A percentile compares a stretch with the other conserved stretches of the same genome.
These are phyloP conservation scores for Brenthis hecate DNA, from an alignment of 2,888 invertebrate species.

Conservation along the genomic window DNA sequence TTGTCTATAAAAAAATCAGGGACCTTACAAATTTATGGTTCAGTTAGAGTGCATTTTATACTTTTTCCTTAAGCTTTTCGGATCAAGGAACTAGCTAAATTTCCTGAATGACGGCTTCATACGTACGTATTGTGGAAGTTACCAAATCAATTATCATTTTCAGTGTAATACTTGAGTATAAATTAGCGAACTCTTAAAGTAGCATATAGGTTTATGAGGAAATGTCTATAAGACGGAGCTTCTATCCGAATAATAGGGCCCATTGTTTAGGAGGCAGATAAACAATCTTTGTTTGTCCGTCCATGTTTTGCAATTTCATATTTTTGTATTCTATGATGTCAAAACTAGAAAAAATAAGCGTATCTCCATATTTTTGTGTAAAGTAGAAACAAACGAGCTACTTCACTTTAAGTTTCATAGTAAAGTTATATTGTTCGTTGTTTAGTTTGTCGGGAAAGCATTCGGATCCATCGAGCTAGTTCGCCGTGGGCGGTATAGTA, in stretches of 20 bases:
- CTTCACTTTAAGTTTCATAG: slow-evolving; percentile 20
- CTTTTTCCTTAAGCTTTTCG: no score
- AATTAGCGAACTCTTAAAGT: slow-evolving; percentile 40
- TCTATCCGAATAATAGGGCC: slow-evolving; percentile 45
- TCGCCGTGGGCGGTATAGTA: slow-evolving; percentile 74
- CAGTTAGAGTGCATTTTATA: no score
- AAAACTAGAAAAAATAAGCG: slow-evolving; percentile 8
- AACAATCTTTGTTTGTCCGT: slow-evolving; percentile 59
- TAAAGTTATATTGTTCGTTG: slow-evolving; percentile 28
- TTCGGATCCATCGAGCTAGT: slow-evolving; percentile 56
- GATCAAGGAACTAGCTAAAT: slow-evolving; percentile 5
- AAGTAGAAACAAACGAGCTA: slow-evolving; percentile 8
- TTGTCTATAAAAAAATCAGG: no score
- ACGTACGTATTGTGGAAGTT: slow-evolving; percentile 37
- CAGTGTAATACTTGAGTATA: slow-evolving; percentile 36
- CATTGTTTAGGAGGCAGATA: slow-evolving; percentile 56
- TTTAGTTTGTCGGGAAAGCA: slow-evolving; percentile 44
- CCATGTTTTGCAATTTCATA: slow-evolving; percentile 72
- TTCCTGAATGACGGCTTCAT: slow-evolving; percentile 28
- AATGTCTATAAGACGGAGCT: slow-evolving; percentile 38
- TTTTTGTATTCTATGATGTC: slow-evolving; percentile 55
- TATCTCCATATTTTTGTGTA: slow-evolving; percentile 13
- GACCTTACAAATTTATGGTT: no score
- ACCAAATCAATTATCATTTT: slow-evolving; percentile 40
- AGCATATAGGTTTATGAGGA: slow-evolving; percentile 31